phyloP scores from a whole-genome alignment of 2,797 vertebrate species.

The Anolis apletophallus region DNA sequence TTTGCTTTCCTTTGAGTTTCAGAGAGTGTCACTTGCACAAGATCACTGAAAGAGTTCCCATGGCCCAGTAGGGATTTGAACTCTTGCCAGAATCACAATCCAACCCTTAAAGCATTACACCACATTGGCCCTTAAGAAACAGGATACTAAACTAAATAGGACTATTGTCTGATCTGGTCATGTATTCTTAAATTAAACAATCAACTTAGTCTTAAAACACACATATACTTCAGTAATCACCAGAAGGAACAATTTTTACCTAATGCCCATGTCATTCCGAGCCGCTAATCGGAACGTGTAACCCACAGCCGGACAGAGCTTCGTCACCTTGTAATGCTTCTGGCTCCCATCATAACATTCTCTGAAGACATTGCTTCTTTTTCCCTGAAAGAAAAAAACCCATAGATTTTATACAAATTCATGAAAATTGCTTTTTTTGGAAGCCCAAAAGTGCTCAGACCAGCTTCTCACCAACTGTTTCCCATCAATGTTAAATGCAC shows the following conservation, averaged over 20 bases:
- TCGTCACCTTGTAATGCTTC: conserved; percentile 92
- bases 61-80: no score
- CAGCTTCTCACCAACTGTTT: background rate
- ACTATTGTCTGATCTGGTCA: background rate
- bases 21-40: no score
- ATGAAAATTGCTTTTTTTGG: background rate
- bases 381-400: conserved; percentile 84
- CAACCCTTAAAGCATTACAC: no score
- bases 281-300: conserved; percentile 97
- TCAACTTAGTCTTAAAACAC: background rate
- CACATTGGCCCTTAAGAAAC: background rate
- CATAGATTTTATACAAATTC: background rate
- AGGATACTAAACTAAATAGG: background rate
- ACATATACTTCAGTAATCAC: background rate
- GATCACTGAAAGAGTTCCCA: no score
- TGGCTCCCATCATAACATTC: conserved; percentile 95
- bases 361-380: conserved; percentile 94
- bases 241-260: conserved; percentile 79
- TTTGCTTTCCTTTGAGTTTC: no score
- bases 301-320: conserved; percentile 90
- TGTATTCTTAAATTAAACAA: background rate
- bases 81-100: no score
- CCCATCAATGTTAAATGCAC: background rate
- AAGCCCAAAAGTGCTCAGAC: background rate
- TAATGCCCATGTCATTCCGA: conserved; percentile 93